phyloP scores from a whole-genome alignment of 2,888 invertebrate genomes.

The Synergus laeviventris region DNA sequence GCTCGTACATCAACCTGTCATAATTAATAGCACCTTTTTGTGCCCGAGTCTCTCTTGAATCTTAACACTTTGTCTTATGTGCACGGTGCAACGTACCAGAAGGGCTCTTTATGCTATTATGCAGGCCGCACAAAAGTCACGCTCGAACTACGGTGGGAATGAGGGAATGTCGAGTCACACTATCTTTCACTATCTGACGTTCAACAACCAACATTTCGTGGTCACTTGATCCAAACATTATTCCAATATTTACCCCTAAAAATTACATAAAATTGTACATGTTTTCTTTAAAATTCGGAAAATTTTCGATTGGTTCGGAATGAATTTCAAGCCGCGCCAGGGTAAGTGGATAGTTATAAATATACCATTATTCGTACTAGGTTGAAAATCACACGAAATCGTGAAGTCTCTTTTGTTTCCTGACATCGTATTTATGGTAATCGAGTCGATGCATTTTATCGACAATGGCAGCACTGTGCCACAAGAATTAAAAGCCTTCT shows the following conservation, averaged over 20 bases:
- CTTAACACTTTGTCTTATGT: constrained; percentile 66
- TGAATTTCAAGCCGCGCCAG: too few relatives aligned
- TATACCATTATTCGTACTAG: too few relatives aligned
- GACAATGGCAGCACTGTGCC: constrained; percentile 66
- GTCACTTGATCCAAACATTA: background rate
- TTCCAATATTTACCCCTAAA: background rate
- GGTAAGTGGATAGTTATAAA: too few relatives aligned
- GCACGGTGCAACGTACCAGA: constrained; percentile 61
- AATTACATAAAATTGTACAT: too few relatives aligned
- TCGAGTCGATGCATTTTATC: constrained; percentile 71
- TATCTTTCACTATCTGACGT: constrained; percentile 24
- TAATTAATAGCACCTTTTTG: constrained; percentile 71
- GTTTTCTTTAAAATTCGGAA: too few relatives aligned
- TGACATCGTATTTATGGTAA: constrained; percentile 66
- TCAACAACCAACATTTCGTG: constrained; percentile 10
- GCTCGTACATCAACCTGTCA: constrained; percentile 72
- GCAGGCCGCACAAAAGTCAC: constrained; percentile 58
- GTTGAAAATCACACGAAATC: constrained; percentile 28
- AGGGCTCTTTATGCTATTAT: constrained; percentile 63
- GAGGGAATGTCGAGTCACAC: constrained; percentile 43
- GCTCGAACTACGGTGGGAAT: constrained; percentile 57
- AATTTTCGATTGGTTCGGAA: too few relatives aligned
- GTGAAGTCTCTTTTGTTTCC: constrained; percentile 39
- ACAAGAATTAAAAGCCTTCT: constrained; percentile 73
- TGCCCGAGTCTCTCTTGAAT: constrained; percentile 59